Evolutionary conservation across 2,888 invertebrate genomes (phyloP), one percentile per base, ranked within the genome.

Genomic region (Ariolimax columbianus): DNA sequence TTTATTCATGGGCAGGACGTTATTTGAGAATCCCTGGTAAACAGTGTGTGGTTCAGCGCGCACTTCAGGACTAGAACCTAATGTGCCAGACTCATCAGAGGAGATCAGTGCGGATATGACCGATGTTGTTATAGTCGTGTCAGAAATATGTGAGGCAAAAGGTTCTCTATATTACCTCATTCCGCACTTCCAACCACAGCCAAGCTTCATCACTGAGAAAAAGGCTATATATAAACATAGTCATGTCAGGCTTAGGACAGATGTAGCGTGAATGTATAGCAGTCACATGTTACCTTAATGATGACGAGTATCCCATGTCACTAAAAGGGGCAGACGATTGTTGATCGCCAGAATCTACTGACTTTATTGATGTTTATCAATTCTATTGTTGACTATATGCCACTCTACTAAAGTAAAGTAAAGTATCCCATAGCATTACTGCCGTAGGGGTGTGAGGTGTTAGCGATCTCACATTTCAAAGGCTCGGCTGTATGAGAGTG

Each of bases 61-160:
- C 73, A 2, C 40, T 43, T 43, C n/a, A 73, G 40, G 73, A 43
- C 73, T 17, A 73, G 43, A 38, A 47, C 14, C 43, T 73, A 73
- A 73, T 73, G 43, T n/a, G 26, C 43, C 73, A 73, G 73, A 73
- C 73, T 73, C 73, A 73, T 73, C 73, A 73, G n/a, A 14, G 23
- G 43, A 43, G 43, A 43, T 47, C 14, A 30, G 40, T 73, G 73
- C n/a, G 43, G 73, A 43, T 73, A 47, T 43, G 73, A 73, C 40
- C 73, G 73, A 73, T 73, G 73, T 47, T 73, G 73, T 73, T 72
- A 40, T 23, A 30, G 26, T 14, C 26, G 73, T 43, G 73, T 68
- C 14, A 68, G 36, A 38, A 36, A 68, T 68, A 36, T 68, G 19
- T 17, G 68, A 36, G 38, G 14, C 17, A 11, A 73, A 73, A 14